Percentiles rank a stretch among this genome's conserved stretches.
Conservation (phyloP, 2,113 vertebrate species). For the Apaloderma vittatum region DNA sequence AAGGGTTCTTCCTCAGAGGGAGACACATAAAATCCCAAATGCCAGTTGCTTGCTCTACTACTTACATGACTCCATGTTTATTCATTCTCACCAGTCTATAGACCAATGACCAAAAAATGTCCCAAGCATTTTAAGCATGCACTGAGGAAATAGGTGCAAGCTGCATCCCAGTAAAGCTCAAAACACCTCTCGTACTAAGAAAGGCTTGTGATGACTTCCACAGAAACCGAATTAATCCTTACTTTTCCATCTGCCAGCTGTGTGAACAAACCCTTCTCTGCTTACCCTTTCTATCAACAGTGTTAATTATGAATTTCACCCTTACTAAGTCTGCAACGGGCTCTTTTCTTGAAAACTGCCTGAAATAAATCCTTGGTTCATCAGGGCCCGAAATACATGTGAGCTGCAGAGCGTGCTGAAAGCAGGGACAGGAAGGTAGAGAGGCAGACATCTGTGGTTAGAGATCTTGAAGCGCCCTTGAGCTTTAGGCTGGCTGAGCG, state of each 20-base stretch:
- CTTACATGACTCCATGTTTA: conserved; percentile 33
- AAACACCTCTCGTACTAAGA: not conserved
- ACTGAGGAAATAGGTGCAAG: not conserved
- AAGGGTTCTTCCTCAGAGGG: not conserved
- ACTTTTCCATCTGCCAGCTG: not conserved
- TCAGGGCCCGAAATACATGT: not conserved
- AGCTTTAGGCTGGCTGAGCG: fast-evolving
- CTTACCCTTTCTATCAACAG: not conserved
- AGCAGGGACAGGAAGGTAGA: not conserved
- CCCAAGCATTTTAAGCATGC: conserved; percentile 31
- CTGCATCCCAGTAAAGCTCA: not conserved
- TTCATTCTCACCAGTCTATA: not conserved
- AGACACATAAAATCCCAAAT: not conserved
- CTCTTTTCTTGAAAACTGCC: not conserved
- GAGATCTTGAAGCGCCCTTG: not conserved
- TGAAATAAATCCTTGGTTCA: not conserved
- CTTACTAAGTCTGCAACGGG: not conserved
- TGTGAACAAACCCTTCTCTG: not conserved
- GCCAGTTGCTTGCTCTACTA: not conserved
- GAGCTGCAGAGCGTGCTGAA: not conserved
- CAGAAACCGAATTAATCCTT: not conserved
- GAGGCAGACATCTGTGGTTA: not conserved
- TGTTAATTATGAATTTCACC: not conserved
- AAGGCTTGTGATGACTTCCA: not conserved
- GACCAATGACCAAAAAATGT: not conserved